Conservation (phyloP, 92 coral and sea anemone genomes). For the Porites cylindrica region DNA sequence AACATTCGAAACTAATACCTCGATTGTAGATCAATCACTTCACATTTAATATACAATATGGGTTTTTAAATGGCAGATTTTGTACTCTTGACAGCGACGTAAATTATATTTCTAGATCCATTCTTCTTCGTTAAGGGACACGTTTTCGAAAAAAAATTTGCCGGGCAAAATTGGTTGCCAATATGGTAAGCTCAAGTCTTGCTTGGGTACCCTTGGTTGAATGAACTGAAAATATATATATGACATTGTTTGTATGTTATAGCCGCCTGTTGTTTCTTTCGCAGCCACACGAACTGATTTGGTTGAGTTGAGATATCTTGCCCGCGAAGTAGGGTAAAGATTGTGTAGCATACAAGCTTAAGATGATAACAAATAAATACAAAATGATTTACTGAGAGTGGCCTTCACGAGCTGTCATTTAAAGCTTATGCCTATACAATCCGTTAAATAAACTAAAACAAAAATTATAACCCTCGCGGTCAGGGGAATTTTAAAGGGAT, state of each 20-base stretch:
- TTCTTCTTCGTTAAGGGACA: not conserved
- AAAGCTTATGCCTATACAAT: slow-evolving; percentile 29
- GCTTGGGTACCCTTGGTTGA: not conserved
- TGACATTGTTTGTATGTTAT: slow-evolving; percentile 38
- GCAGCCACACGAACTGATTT: not conserved
- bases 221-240: slow-evolving; percentile 3
- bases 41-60: not conserved
- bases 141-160: not conserved
- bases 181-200: not conserved
- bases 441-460: slow-evolving; percentile 51
- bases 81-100: not conserved
- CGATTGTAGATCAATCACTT: not conserved
- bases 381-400: slow-evolving; percentile 19
- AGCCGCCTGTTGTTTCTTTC: not conserved
- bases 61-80: slow-evolving; percentile 3
- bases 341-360: not conserved
- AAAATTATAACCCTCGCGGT: not conserved
- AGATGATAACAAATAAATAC: not conserved
- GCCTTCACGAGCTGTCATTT: slow-evolving; percentile 25
- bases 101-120: not conserved
- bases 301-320: not conserved
- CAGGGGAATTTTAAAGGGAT: not conserved
- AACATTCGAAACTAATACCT: slow-evolving; percentile 23
- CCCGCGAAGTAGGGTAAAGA: not conserved
- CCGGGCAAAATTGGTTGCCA: slow-evolving; percentile 7